phyloP scores from a whole-genome alignment of 2,888 invertebrate species.

The Eumacrocentrus americanus region DNA sequence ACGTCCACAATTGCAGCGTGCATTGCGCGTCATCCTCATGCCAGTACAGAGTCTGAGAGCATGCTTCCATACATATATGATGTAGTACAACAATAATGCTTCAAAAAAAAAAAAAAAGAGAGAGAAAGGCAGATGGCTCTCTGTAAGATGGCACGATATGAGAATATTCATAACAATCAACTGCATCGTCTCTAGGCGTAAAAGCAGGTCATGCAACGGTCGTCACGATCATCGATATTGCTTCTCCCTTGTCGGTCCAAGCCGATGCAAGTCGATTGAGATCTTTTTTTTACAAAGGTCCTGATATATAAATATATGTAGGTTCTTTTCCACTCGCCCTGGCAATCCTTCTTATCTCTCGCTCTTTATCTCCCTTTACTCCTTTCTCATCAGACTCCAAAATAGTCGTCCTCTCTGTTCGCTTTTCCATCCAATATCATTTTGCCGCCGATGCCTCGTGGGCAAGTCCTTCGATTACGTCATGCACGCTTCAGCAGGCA shows the following conservation, averaged over 20 bases:
- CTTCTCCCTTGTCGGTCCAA: slow-evolving; percentile 22
- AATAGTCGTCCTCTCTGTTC: background rate
- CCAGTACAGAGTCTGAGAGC: slow-evolving; percentile 11
- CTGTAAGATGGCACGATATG: slow-evolving; percentile 6
- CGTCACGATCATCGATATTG: slow-evolving; percentile 41
- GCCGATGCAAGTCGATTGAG: slow-evolving; percentile 15
- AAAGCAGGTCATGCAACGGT: slow-evolving; percentile 49
- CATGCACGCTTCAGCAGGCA: slow-evolving; percentile 1
- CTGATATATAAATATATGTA: background rate
- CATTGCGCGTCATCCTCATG: slow-evolving; percentile 17
- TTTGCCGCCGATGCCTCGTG: background rate
- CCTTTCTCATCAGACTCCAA: background rate
- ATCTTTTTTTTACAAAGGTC: slow-evolving; percentile 17
- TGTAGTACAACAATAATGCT: too few species aligned
- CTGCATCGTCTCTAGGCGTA: slow-evolving; percentile 31
- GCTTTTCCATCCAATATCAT: slow-evolving; percentile 2
- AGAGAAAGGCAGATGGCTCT: slow-evolving; percentile 4
- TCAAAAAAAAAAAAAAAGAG: slow-evolving; percentile 1
- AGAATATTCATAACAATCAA: slow-evolving; percentile 27
- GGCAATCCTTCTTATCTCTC: slow-evolving; percentile 2
- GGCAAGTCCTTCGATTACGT: background rate
- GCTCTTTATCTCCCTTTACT: background rate
- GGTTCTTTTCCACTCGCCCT: slow-evolving; percentile 17
- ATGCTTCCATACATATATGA: slow-evolving; percentile 19
- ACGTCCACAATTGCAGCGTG: slow-evolving; percentile 10